Base-by-base conservation (phyloP, 1,140 invertebrate species). In the Gryon sp. region DNA sequence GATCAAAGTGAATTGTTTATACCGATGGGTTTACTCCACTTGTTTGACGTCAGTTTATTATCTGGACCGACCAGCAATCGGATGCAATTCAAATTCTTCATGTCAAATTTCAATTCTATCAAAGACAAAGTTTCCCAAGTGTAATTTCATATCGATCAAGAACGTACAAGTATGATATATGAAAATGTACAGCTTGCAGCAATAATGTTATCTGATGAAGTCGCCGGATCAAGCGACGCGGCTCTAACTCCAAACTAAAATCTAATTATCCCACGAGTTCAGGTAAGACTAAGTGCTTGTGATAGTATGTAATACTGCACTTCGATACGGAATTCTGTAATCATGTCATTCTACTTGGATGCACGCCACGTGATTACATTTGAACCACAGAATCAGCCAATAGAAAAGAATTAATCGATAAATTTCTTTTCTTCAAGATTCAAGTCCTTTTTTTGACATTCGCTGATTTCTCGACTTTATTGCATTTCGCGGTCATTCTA, bases 171-270 rank as follows among this genome's bases (percentile, higher is more conserved):
- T 52, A 46, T 59, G 45, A 65, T 65, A 36, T 24, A 60, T 52
- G 72, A 76, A 76, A 76, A 57, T 68, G 62, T 75, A 75, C 72
- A 68, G 72, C 63, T 76, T 69, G 63, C 63, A 50, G 74, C 59
- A 65, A 48, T 76, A 76, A 65, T 66, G 66, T 70, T 76, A 76
- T 76, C 60, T 52, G 62, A 72, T 78, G 68, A 78, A 66, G 74
- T 70, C 59, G 40, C 55, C 36, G 65, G 40, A 62, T 69, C 43
- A 41, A 40, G 53, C 40, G 52, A 57, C 57, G 57, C 22, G 45
- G 11, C 38, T 46, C 55, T 57, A 68, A 63, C 68, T 52, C 40
- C 32, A 53, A 70, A 76, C 74, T 76, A 7, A 60, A 76, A 76
- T 70, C 60, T 65, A 76, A 70, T 76, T 76, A 66, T 66, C 60